Conservation (phyloP, 2,888 invertebrate genomes). For the Euplexia lucipara region DNA sequence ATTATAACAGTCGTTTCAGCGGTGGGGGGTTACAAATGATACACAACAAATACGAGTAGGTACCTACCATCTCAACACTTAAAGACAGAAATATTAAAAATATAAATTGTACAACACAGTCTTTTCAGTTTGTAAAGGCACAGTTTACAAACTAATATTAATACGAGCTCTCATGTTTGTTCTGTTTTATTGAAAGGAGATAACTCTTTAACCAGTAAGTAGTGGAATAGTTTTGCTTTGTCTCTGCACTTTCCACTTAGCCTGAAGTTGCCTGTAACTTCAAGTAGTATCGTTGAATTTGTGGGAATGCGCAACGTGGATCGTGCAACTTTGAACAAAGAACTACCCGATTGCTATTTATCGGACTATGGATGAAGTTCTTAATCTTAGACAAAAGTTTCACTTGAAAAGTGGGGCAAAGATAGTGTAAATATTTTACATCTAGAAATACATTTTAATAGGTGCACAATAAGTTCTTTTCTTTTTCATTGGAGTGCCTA, state of each 20-base stretch:
- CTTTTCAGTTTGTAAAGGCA: background rate
- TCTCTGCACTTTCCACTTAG: slow-evolving; percentile 23
- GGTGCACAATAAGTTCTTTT: too few relatives aligned
- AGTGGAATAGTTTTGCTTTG: background rate
- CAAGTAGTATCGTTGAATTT: slow-evolving; percentile 24
- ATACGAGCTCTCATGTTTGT: slow-evolving; percentile 3
- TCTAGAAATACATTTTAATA: too few relatives aligned
- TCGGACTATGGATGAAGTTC: slow-evolving; percentile 24
- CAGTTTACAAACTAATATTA: background rate
- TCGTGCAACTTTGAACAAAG: slow-evolving; percentile 22
- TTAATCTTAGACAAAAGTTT: slow-evolving; percentile 3
- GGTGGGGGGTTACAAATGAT: too few relatives aligned
- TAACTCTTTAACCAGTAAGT: background rate
- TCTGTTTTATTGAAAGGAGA: slow-evolving; percentile 6
- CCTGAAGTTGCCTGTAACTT: slow-evolving; percentile 1
- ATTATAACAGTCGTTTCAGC: too few relatives aligned
- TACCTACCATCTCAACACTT: background rate
- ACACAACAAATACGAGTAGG: too few relatives aligned
- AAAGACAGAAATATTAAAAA: too few relatives aligned
- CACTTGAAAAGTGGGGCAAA: slow-evolving; percentile 12
- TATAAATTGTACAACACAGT: too few relatives aligned
- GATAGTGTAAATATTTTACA: too few relatives aligned
- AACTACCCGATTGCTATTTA: slow-evolving; percentile 27
- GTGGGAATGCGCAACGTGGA: slow-evolving; percentile 11
- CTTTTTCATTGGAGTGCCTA: too few relatives aligned